A percentile compares a stretch with the other conserved stretches of the same genome.
phyloP scores from a whole-genome alignment of 2,888 invertebrate species.

The Lasiommata megera region DNA sequence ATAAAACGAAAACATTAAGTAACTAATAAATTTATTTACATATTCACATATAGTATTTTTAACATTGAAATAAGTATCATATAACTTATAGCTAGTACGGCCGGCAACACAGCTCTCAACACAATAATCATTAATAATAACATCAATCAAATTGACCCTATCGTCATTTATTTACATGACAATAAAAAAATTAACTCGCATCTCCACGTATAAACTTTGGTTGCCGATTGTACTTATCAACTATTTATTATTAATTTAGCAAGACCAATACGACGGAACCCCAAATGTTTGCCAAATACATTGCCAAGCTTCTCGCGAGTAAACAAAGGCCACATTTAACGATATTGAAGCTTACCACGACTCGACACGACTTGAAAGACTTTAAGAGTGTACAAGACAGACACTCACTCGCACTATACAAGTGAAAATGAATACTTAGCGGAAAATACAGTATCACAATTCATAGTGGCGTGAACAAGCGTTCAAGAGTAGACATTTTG shows the following conservation, averaged over 20 bases:
- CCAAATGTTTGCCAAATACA: conserved; percentile 8
- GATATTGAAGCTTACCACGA: neutral
- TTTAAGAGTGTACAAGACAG: too few relatives aligned
- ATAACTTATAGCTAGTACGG: conserved; percentile 37
- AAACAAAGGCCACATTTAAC: neutral
- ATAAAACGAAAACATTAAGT: conserved; percentile 39
- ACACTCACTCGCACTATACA: too few relatives aligned
- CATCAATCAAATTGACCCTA: conserved; percentile 50
- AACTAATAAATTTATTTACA: conserved; percentile 79
- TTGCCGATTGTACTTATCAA: conserved; percentile 32
- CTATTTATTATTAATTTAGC: conserved; percentile 30
- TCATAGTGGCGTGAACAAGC: too few relatives aligned
- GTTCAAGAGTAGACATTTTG: too few relatives aligned
- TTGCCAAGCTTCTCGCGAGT: neutral
- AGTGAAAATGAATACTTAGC: too few relatives aligned
- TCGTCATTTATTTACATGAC: conserved; percentile 29
- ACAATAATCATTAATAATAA: conserved; percentile 41
- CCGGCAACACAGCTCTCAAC: conserved; percentile 43
- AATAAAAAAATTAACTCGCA: conserved; percentile 18
- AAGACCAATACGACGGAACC: conserved; percentile 16
- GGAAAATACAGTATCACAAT: too few relatives aligned
- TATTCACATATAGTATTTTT: conserved; percentile 75
- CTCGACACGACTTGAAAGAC: too few relatives aligned
- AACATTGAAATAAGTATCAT: conserved; percentile 70
- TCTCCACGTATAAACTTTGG: conserved; percentile 28